Base-by-base conservation (phyloP, 2,113 vertebrate genomes). In the Chrysemys picta region DNA sequence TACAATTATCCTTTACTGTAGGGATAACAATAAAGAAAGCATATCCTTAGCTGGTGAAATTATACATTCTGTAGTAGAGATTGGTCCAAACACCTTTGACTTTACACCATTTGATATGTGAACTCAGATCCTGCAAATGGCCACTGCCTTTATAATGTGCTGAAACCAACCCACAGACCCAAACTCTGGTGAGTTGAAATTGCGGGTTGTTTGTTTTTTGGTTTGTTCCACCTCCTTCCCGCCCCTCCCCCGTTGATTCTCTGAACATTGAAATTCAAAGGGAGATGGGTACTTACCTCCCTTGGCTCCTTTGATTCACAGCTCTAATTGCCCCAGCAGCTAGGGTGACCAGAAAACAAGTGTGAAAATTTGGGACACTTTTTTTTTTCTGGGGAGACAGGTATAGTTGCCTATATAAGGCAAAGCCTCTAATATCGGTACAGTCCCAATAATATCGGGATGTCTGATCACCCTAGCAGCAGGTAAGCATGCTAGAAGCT, bases 81-180 rank as follows among this genome's bases (percentile, higher is more conserved):
- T 2, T 29, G 29, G 16, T 1, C 0, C 1, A n/a, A 82, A 38
- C 22, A 4, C 4, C 52, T 10, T 42, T 59, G 69, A 49, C n/a
- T 17, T 12, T 1, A 27, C 8, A 0, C 1, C 6, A 6, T 45
- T 19, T 91, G 29, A 7, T 2, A 17, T 38, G 42, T 65, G 54
- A 69, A n/a, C 35, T 13, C 10, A 4, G 59, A 45, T n/a, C 10
- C 31, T 13, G 29, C 38, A 45, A 47, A 10, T 78, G 38, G 45
- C n/a, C 19, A 35, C 38, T 56, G 91, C 69, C 76, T 56, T 3
- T 78, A 25, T 78, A 27, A 78, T 78, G 22, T 3, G 45, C 38
- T 45, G 6, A 0, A 72, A 38, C n/a, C n/a, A 38, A 38, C 19
- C 65, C 65, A 50, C 72, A n/a, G 49, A n/a, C n/a, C 2, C 4